These are phyloP conservation scores for Bombus superbus DNA, from an alignment of 1,140 invertebrate species.

Conservation along the genomic window DNA sequence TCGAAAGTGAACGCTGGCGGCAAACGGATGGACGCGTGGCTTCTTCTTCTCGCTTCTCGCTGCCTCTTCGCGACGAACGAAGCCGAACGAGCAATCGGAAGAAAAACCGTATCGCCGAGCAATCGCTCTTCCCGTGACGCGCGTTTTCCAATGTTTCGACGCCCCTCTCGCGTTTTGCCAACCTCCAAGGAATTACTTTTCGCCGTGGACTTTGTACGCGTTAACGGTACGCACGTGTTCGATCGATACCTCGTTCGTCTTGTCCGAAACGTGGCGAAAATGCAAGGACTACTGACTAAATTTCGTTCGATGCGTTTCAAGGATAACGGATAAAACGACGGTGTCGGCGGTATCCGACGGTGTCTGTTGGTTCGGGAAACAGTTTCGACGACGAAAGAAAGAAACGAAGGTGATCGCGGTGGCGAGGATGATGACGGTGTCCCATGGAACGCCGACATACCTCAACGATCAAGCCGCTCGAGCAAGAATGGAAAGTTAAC, in stretches of 20 bases:
- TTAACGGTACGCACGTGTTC: not conserved
- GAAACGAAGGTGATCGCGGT: not conserved
- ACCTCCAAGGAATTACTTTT: not conserved
- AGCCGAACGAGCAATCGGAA: slow-evolving; percentile 25
- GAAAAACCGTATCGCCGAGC: slow-evolving; percentile 6
- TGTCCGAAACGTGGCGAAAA: too few species aligned
- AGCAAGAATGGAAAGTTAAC: slow-evolving; percentile 37
- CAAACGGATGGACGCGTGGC: not conserved
- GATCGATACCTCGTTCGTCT: not conserved
- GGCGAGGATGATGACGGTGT: not conserved
- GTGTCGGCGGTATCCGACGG: not conserved
- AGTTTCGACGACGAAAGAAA: not conserved
- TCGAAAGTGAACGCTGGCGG: not conserved
- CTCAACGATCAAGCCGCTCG: slow-evolving; percentile 33
- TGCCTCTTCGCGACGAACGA: slow-evolving; percentile 29
- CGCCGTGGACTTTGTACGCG: not conserved
- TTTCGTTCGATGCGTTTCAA: not conserved
- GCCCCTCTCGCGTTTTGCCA: not conserved
- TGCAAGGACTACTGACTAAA: not conserved
- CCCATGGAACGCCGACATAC: slow-evolving; percentile 16
- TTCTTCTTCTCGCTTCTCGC: slow-evolving; percentile 49
- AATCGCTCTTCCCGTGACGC: not conserved
- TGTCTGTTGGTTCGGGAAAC: not conserved
- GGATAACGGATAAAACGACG: not conserved
- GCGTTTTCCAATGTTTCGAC: not conserved